A percentile compares a stretch with the other conserved stretches of the same genome.
Conservation (phyloP, 1,140 invertebrate genomes). For the Argopecten irradians region DNA sequence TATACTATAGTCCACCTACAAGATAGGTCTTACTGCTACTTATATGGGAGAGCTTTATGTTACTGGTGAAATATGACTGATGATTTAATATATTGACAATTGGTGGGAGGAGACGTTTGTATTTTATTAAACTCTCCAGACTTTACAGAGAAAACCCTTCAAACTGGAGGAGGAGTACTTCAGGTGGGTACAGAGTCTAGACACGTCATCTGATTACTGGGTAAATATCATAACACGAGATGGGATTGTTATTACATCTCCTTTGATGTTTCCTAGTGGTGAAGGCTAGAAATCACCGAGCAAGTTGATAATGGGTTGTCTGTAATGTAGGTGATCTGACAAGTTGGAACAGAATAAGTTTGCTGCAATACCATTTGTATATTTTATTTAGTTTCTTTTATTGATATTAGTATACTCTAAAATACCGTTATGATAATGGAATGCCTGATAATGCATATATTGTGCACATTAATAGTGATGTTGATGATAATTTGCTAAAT, state of each 20-base stretch:
- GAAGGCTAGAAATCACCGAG: background rate
- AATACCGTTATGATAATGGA: too few species aligned
- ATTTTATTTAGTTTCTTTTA: too few species aligned
- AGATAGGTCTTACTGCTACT: background rate
- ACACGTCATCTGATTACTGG: background rate
- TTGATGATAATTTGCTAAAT: too few species aligned
- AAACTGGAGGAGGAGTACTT: background rate
- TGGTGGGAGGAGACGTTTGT: background rate
- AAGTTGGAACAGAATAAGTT: background rate
- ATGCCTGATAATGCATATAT: too few species aligned
- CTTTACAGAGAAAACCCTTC: background rate
- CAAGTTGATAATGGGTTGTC: background rate
- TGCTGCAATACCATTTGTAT: too few species aligned
- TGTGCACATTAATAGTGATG: too few species aligned
- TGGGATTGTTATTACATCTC: background rate
- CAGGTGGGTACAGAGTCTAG: background rate
- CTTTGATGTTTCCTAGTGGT: background rate
- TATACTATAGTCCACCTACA: background rate
- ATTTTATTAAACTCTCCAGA: conserved; percentile 13
- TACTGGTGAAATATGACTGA: background rate
- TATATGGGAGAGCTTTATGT: too few species aligned
- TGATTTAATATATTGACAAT: background rate
- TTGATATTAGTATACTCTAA: too few species aligned
- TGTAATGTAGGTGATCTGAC: background rate
- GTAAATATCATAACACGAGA: background rate